These are phyloP conservation scores for Microcebus ravelobensis DNA, from an alignment of 2,113 vertebrate species.

Conservation along the genomic window DNA sequence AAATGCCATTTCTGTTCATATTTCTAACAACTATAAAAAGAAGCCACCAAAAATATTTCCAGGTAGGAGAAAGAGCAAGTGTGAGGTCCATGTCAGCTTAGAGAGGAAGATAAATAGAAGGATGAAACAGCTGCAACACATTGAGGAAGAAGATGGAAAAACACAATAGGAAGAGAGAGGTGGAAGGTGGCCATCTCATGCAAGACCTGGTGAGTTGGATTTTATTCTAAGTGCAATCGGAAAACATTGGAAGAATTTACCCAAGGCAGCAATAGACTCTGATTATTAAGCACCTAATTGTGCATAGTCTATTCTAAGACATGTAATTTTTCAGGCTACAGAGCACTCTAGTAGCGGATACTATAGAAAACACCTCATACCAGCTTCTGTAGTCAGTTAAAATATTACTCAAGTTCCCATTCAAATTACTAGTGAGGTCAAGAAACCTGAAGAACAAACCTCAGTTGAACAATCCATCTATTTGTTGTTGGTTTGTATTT, in stretches of 20 bases:
- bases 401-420: not conserved
- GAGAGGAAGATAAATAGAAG: not conserved
- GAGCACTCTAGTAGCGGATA: not conserved
- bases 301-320: not conserved
- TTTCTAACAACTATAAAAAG: not conserved
- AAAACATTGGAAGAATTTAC: not conserved
- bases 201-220: not conserved
- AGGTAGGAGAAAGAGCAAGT: not conserved
- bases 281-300: not conserved
- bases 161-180: not conserved
- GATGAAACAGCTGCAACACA: fast-evolving
- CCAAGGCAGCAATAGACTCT: not conserved
- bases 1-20: fast-evolving
- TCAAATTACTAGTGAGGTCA: not conserved
- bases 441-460: not conserved
- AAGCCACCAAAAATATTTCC: too few relatives aligned
- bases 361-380: not conserved
- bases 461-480: not conserved
- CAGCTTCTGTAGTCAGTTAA: not conserved
- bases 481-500: not conserved
- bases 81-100: fast-evolving
- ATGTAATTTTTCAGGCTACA: not conserved
- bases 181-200: fast-evolving
- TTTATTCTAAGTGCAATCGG: not conserved
- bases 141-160: fast-evolving